Evolutionary conservation across 64 coral and sea anemone species (phyloP).

Genomic region (Catalaphyllia jardinei): DNA sequence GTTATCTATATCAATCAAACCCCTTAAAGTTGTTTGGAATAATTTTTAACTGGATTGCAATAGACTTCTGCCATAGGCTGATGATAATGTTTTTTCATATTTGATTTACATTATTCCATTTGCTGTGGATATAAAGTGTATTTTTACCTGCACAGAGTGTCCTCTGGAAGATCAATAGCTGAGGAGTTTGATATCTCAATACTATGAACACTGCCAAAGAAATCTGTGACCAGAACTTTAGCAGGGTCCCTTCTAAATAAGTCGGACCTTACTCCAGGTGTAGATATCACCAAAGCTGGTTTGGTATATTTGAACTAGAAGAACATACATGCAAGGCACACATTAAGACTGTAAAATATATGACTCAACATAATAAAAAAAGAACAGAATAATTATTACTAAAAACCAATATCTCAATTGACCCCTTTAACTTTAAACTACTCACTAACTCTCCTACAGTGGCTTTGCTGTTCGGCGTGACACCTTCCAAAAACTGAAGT

Average conservation of each 20-base stretch:
- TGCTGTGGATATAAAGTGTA: neutral
- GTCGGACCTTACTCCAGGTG: constrained; percentile 84
- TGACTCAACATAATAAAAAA: too few relatives aligned
- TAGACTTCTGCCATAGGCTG: too few relatives aligned
- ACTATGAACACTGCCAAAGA: constrained; percentile 97
- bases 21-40: too few relatives aligned
- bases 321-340: neutral
- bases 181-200: constrained; percentile 84
- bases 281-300: constrained; percentile 76
- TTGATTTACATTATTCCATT: neutral
- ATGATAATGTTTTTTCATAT: too few relatives aligned
- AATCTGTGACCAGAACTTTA: constrained; percentile 93
- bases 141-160: constrained; percentile 60
- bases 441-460: constrained; percentile 91
- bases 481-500: constrained; percentile 90
- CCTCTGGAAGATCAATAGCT: neutral
- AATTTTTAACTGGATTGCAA: too few relatives aligned
- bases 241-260: constrained; percentile 73
- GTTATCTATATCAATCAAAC: too few relatives aligned
- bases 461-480: constrained; percentile 79
- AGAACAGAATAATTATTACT: too few relatives aligned
- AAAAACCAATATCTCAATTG: neutral
- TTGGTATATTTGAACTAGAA: constrained; percentile 81
- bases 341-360: too few relatives aligned
- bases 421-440: neutral